Evolutionary conservation across 2,797 vertebrate genomes (phyloP).

Genomic region (Luscinia luscinia): DNA sequence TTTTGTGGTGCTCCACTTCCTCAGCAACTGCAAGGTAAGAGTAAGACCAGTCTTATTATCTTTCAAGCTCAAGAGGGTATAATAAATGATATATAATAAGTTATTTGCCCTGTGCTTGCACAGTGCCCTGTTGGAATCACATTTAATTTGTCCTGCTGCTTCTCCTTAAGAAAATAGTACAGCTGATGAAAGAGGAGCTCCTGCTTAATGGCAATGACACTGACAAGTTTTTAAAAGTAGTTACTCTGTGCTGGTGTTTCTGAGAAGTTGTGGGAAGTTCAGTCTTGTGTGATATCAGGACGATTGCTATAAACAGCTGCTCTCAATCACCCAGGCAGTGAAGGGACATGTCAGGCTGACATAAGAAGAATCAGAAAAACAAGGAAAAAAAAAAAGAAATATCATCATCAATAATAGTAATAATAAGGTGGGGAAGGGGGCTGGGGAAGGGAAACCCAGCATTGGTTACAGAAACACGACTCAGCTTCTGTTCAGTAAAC

Average conservation of each 20-base stretch:
- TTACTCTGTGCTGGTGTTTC: background rate
- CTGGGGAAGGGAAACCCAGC: background rate
- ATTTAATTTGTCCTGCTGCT: background rate
- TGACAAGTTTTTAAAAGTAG: background rate
- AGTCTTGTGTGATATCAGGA: background rate
- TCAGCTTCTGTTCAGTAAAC: conserved; percentile 51
- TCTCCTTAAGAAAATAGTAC: background rate
- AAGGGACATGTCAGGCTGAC: background rate
- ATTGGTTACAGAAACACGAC: background rate
- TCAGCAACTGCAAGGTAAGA: background rate
- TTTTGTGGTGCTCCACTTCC: background rate
- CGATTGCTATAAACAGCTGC: conserved; percentile 15
- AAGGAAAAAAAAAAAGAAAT: too few species aligned
- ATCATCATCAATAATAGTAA: background rate
- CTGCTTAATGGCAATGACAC: background rate
- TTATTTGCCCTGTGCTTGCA: background rate
- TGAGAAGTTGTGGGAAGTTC: background rate
- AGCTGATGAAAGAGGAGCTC: background rate
- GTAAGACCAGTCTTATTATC: background rate
- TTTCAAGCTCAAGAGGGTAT: background rate
- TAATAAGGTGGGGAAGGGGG: background rate
- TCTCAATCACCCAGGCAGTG: background rate
- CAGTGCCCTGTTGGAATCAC: background rate
- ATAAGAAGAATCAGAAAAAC: conserved; percentile 19
- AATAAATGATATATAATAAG: too few species aligned